These are phyloP conservation scores for Danio aesculapii DNA, from an alignment of 2,797 vertebrate genomes.

Conservation along the genomic window DNA sequence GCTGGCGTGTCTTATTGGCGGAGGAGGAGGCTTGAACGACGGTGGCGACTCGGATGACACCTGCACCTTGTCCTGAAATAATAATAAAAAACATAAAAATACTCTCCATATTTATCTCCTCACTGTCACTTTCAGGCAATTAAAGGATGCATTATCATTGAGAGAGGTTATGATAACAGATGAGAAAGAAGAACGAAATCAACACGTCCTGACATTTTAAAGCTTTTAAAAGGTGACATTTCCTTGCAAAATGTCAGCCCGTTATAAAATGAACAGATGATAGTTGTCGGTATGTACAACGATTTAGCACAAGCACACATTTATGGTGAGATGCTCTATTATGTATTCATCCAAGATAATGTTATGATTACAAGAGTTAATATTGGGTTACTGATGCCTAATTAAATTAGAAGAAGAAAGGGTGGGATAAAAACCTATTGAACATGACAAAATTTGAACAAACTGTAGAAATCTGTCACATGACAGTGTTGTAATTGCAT, in stretches of 20 bases:
- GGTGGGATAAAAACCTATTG: neutral
- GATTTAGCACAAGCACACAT: neutral
- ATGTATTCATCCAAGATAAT: slow-evolving; percentile 20
- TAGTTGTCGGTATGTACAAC: slow-evolving; percentile 8
- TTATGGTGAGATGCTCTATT: slow-evolving; percentile 1
- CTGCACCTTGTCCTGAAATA: slow-evolving; percentile 82
- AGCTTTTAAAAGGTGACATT: slow-evolving; percentile 49
- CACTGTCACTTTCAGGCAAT: slow-evolving; percentile 3
- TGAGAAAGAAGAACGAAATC: neutral
- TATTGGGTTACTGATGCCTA: slow-evolving; percentile 2
- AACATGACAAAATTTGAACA: neutral
- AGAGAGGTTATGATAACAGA: slow-evolving; percentile 32
- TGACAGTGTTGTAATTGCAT: neutral
- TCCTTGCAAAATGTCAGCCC: slow-evolving; percentile 56
- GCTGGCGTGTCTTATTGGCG: slow-evolving; percentile 59
- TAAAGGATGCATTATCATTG: slow-evolving; percentile 39
- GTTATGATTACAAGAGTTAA: slow-evolving; percentile 15
- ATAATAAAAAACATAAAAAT: slow-evolving; percentile 3
- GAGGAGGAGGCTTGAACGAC: slow-evolving; percentile 72
- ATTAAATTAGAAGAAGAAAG: slow-evolving; percentile 24
- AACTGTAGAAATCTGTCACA: neutral
- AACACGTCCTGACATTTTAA: slow-evolving; percentile 56
- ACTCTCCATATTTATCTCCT: slow-evolving; percentile 14
- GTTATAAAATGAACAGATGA: slow-evolving; percentile 48
- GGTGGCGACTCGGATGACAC: slow-evolving; percentile 76